Evolutionary conservation across 2,797 vertebrate species (phyloP), one percentile per base, ranked within the genome.

Genomic region (Prionace glauca): DNA sequence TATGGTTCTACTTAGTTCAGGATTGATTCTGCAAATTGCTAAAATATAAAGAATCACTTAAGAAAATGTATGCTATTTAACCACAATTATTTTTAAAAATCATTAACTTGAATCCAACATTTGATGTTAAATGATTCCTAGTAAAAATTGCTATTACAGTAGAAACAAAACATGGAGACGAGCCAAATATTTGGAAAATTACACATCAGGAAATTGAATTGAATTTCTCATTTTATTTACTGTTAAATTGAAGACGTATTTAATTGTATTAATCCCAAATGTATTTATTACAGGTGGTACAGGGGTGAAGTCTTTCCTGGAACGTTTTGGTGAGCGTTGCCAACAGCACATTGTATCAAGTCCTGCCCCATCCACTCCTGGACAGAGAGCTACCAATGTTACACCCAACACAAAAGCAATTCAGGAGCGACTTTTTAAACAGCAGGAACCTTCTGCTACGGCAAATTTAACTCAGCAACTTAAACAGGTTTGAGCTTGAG

Each of bases 301-400:
- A 96, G 98, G 97, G 96, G 98, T 99, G 24, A 99, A 99, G 96
- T 98, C 98, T 96, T 99, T 99, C 96, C 97, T 99, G 97, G 98
- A 99, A 96, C 98, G 98, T 91, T 99, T 99, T 97, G 98, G 98
- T 94, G 99, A 99, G 96, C 97, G 96, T 96, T 99, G 98, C 96
- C 98, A 98, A 96, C 98, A 99, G 91, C 98, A 96, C 12, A 97
- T 95, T 18, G 96, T 96, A 94, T 97, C 88, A 56, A 97, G 97
- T 96, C 98, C 98, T 60, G 97, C 97, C 56, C 96, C 96, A 0
- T 94, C 94, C 36, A 96, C 95, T 77, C 50, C 96, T 0, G 95
- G 96, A 29, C 97, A 97, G 36, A 96, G 97, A 96, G 96, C 97
- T 88, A 95, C 97, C 1, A 7, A 95, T 41, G 96, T 97, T 94